These are phyloP conservation scores for Orientallactaga sibirica DNA, from an alignment of 2,797 vertebrate genomes.

Conservation along the genomic window DNA sequence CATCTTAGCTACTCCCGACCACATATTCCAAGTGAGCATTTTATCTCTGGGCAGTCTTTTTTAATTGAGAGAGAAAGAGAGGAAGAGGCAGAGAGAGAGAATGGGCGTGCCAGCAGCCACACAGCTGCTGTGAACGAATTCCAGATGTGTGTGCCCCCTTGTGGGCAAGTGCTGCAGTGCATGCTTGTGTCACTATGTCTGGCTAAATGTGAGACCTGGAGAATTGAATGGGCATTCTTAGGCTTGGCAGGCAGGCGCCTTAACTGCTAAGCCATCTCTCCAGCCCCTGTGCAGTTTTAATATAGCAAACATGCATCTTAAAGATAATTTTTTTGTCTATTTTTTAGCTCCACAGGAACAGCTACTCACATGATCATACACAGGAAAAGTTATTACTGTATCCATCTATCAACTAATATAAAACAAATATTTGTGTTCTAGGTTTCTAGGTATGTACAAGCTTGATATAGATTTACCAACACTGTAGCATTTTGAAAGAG, in stretches of 20 bases:
- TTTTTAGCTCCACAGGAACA: neutral
- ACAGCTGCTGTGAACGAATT: too few relatives aligned
- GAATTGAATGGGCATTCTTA: too few relatives aligned
- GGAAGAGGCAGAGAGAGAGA: too few relatives aligned
- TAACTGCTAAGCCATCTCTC: too few relatives aligned
- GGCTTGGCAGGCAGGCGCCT: too few relatives aligned
- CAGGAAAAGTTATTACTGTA: neutral
- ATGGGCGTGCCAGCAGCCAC: too few relatives aligned
- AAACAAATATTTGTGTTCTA: neutral
- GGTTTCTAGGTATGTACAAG: neutral
- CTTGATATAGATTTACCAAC: slow-evolving; percentile 12
- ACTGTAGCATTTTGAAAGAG: neutral
- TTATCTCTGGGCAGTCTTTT: neutral
- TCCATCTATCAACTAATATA: neutral
- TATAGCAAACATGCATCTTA: slow-evolving; percentile 17
- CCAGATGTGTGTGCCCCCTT: too few relatives aligned
- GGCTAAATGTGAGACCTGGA: too few relatives aligned
- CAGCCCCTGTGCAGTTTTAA: neutral
- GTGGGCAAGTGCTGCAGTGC: too few relatives aligned
- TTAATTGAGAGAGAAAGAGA: too few relatives aligned
- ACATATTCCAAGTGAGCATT: neutral
- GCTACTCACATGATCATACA: neutral
- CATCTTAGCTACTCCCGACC: neutral
- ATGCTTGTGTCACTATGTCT: too few relatives aligned
- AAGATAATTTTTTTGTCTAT: neutral